Conservation (phyloP, 2,888 invertebrate genomes). For the Caenorhabditis sp. region DNA sequence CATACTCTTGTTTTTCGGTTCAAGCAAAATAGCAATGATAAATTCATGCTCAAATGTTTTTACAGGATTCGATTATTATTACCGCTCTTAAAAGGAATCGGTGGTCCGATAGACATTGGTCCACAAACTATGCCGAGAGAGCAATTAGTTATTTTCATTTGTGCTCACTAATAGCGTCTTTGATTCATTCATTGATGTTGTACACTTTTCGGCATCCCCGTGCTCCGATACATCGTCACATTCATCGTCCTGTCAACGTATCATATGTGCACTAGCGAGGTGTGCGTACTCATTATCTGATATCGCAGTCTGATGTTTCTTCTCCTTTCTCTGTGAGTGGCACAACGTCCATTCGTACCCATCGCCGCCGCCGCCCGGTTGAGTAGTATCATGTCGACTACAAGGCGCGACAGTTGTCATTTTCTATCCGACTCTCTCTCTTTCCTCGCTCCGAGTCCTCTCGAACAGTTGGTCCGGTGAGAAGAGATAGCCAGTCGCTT, state of each 20-base stretch:
- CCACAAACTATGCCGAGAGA: neutral
- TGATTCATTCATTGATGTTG: constrained; percentile 16
- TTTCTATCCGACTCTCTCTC: constrained; percentile 4
- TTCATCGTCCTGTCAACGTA: constrained; percentile 61
- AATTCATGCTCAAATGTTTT: too few species aligned
- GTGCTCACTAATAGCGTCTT: constrained; percentile 19
- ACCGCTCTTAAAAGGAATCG: too few species aligned
- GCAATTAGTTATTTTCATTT: constrained; percentile 15
- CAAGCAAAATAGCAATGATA: too few species aligned
- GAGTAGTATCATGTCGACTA: constrained; percentile 64
- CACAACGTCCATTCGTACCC: constrained; percentile 64
- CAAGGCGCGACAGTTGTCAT: constrained; percentile 63
- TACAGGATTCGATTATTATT: too few species aligned
- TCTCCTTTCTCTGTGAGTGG: constrained; percentile 23
- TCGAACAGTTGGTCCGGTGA: constrained; percentile 57
- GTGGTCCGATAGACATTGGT: too few species aligned
- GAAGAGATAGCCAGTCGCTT: constrained; percentile 38
- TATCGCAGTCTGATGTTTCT: constrained; percentile 59
- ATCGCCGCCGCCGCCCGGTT: constrained; percentile 38
- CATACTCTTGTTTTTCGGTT: neutral
- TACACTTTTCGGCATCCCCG: constrained; percentile 32
- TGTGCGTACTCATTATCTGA: constrained; percentile 60
- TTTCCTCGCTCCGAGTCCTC: constrained; percentile 9
- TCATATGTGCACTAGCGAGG: constrained; percentile 51
- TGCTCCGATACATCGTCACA: constrained; percentile 31